A percentile compares a stretch with the other conserved stretches of the same genome.
These are phyloP conservation scores for Anastrepha ludens DNA, from an alignment of 1,140 invertebrate species.

Conservation along the genomic window DNA sequence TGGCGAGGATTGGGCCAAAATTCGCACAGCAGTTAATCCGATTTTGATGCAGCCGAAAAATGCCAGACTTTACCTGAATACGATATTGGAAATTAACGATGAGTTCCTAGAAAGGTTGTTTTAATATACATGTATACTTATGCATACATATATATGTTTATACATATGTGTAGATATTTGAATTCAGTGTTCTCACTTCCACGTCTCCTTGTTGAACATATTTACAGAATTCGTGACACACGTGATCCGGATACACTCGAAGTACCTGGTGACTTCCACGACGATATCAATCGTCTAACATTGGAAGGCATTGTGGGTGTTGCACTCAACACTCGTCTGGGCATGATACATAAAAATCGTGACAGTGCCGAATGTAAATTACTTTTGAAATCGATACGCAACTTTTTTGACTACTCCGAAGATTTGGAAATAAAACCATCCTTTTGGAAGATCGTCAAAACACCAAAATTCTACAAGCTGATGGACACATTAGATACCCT, in stretches of 20 bases:
- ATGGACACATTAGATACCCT: constrained; percentile 74
- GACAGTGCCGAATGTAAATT: constrained; percentile 72
- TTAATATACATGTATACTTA: constrained; percentile 78
- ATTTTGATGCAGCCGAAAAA: constrained; percentile 68
- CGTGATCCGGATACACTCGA: constrained; percentile 76
- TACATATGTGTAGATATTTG: too few species aligned
- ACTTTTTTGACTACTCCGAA: constrained; percentile 69
- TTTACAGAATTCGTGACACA: constrained; percentile 76
- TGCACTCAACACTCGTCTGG: constrained; percentile 81
- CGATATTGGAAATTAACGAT: constrained; percentile 65
- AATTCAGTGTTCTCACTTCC: background rate
- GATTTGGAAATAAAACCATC: constrained; percentile 79
- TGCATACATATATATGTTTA: too few species aligned
- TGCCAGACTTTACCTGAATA: constrained; percentile 65
- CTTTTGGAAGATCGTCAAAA: constrained; percentile 79
- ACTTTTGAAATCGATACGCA: constrained; percentile 23
- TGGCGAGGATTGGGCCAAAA: constrained; percentile 65
- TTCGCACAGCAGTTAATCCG: constrained; percentile 67
- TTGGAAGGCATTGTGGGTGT: constrained; percentile 83
- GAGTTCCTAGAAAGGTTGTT: constrained; percentile 74
- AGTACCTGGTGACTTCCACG: constrained; percentile 78
- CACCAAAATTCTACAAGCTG: constrained; percentile 77
- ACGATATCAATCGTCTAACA: constrained; percentile 82
- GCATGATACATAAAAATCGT: constrained; percentile 71
- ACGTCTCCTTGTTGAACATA: background rate